phyloP scores from a whole-genome alignment of 2,113 vertebrate genomes.

The Chionomys nivalis region DNA sequence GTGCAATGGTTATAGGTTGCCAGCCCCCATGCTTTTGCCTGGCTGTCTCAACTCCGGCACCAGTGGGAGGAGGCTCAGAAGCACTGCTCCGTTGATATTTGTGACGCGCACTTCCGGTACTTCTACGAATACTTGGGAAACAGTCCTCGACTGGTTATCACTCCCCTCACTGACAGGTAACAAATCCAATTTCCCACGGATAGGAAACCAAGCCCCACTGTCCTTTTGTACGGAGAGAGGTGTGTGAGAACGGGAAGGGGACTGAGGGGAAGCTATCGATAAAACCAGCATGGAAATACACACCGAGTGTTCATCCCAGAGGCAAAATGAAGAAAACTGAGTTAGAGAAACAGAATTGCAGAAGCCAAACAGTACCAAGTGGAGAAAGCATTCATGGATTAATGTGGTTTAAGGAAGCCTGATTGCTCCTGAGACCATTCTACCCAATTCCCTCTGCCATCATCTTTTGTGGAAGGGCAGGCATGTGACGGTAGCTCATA shows the following conservation, averaged over 20 bases:
- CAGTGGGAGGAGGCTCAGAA: conserved; percentile 86
- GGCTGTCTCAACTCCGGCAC: conserved; percentile 89
- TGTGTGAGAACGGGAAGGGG: background rate
- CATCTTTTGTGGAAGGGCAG: background rate
- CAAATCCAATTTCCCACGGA: background rate
- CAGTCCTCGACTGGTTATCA: conserved; percentile 88
- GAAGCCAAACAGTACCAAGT: background rate
- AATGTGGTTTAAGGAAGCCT: background rate
- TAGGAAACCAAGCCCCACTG: background rate
- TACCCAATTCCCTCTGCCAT: background rate
- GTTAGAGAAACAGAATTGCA: background rate
- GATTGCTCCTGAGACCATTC: background rate
- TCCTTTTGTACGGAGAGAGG: background rate
- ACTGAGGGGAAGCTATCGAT: background rate
- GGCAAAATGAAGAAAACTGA: background rate
- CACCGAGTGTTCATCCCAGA: background rate
- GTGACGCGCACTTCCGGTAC: conserved; percentile 89
- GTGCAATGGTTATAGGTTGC: conserved; percentile 81
- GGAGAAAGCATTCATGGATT: background rate
- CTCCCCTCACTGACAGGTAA: conserved; percentile 91
- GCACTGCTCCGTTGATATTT: conserved; percentile 88
- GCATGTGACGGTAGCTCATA: background rate
- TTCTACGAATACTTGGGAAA: conserved; percentile 93
- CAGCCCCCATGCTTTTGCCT: conserved; percentile 86
- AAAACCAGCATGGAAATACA: background rate